Conservation (phyloP, 2,888 invertebrate genomes). For the Lysandra coridon region DNA sequence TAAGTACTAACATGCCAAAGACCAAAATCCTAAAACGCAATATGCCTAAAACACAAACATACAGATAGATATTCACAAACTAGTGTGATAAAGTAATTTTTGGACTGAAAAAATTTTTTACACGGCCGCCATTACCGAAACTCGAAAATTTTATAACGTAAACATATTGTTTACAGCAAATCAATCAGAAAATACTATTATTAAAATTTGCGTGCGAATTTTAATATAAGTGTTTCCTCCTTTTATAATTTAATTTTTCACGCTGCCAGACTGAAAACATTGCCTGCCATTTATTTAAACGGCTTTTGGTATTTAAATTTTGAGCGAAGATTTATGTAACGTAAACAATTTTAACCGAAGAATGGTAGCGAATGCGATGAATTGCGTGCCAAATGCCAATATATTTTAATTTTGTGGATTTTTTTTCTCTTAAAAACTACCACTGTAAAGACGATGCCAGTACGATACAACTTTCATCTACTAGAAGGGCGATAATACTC, state of each 20-base stretch:
- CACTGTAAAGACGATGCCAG: background rate
- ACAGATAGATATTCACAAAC: no score
- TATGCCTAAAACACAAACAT: no score
- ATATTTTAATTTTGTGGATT: background rate
- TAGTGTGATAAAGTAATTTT: no score
- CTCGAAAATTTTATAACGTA: background rate
- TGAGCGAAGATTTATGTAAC: background rate
- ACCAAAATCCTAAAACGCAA: no score
- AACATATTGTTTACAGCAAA: background rate
- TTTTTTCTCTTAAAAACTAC: background rate
- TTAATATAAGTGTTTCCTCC: background rate
- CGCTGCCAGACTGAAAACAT: constrained; percentile 7
- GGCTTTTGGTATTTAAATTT: constrained; percentile 8
- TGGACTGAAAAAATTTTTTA: no score
- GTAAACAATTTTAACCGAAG: constrained; percentile 6
- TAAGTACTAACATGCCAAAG: no score
- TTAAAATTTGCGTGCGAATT: constrained; percentile 5
- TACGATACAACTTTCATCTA: no score
- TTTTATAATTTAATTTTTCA: background rate
- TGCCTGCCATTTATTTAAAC: constrained; percentile 10
- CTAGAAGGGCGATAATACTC: no score
- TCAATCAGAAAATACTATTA: background rate
- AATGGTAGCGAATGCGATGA: background rate
- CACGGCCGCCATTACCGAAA: constrained; percentile 10
- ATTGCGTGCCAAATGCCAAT: background rate